phyloP scores from a whole-genome alignment of 2,797 vertebrate species.

The Rousettus madagascariensis region DNA sequence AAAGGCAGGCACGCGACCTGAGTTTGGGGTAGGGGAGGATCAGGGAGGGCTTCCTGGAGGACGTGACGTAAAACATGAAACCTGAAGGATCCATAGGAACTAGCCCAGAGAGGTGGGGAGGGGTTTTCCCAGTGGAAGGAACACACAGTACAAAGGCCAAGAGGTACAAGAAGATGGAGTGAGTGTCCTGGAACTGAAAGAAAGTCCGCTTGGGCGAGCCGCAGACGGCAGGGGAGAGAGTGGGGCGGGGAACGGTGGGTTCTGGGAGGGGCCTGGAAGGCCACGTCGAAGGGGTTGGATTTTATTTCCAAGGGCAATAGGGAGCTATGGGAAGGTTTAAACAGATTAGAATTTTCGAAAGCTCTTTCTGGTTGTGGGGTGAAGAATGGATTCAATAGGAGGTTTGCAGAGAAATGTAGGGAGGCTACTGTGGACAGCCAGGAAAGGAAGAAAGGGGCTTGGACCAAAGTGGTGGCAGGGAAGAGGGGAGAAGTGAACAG shows the following conservation, averaged over 20 bases:
- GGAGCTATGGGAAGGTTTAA: neutral
- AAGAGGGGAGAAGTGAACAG: neutral
- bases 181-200: neutral
- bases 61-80: neutral
- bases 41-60: neutral
- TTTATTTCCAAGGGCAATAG: neutral
- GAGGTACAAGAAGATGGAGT: neutral
- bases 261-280: neutral
- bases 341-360: neutral
- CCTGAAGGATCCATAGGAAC: neutral
- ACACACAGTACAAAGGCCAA: neutral
- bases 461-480: neutral
- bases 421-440: neutral
- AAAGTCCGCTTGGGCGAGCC: neutral
- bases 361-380: neutral
- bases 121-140: neutral
- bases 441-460: no score
- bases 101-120: neutral
- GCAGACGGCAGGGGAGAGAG: neutral
- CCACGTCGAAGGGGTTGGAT: neutral
- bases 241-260: neutral
- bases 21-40: neutral
- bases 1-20: neutral
- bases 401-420: no score
- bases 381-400: neutral